Base-by-base conservation (phyloP, 1,140 invertebrate species). In the Dreissena rostriformis region DNA sequence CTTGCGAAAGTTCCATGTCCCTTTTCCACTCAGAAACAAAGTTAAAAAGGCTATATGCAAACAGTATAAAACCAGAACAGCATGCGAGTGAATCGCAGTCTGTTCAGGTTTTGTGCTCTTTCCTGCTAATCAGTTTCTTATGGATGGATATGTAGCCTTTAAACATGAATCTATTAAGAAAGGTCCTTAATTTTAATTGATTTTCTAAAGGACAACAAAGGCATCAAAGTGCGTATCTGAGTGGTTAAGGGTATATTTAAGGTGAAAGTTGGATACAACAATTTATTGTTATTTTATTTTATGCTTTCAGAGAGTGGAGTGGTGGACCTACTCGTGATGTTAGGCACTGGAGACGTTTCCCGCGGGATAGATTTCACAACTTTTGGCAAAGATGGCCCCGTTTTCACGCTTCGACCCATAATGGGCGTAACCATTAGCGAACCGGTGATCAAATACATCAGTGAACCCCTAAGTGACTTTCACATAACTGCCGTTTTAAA, bases 281-380 rank as follows among this genome's bases (percentile, higher is more conserved):
- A 39, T 39, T 39, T 5, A 39, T 39, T n/a, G n/a, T n/a, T 39
- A 39, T 1, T 61, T 61, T 77, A 24, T 51, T 77, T 7, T 79
- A 17, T 79, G n/a, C 26, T 79, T 79, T 24, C 77, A 79, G 77
- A 53, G 39, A 67, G 52, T 28, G 52, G 68, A 22, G 53, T 68
- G 39, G 67, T 79, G 0, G 77, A 79, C 53, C 52, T 79, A 28
- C 57, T 79, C 49, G 17, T 28, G 17, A 24, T 70, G 22, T 15
- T 79, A 15, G 67, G 67, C 12, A 39, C 26, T 15, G 63, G 63
- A 11, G 14, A 11, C 14, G 24, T 5, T 22, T 24, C 14, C 12
- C 22, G 26, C 5, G 77, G 77, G 15, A 71, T 79, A 17, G 52
- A 29, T 28, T 79, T 68, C 24, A 28, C 65, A 22, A 55, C 49